Evolutionary conservation across 2,113 vertebrate species (phyloP).

Genomic region (Dromiciops gliroides): DNA sequence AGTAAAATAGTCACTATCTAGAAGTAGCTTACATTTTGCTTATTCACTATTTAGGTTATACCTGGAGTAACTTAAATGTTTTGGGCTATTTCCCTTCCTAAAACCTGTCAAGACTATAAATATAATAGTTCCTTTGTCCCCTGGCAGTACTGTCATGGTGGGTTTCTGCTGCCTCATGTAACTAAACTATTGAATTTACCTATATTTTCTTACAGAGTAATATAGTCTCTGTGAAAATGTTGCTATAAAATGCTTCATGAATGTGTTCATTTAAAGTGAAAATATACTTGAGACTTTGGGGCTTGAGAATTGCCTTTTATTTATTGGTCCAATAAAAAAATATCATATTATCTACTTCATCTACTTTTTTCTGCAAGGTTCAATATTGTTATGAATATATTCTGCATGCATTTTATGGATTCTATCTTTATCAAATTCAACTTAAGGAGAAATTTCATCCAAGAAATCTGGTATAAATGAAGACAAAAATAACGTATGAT

Average conservation of each 20-base stretch:
- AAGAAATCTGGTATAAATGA: constrained; percentile 66
- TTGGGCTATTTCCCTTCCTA: not conserved
- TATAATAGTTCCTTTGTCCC: not conserved
- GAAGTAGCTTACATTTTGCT: not conserved
- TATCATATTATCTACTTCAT: constrained; percentile 77
- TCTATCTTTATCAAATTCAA: constrained; percentile 77
- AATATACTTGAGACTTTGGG: constrained; percentile 71
- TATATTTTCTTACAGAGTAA: constrained; percentile 62
- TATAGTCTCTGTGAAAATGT: constrained; percentile 52
- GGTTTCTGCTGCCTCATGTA: not conserved
- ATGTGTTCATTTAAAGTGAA: constrained; percentile 73
- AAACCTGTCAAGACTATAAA: not conserved
- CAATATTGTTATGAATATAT: constrained; percentile 74
- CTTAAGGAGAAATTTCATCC: constrained; percentile 72
- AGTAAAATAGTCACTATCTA: not conserved
- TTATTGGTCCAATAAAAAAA: constrained; percentile 77
- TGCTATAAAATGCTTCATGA: constrained; percentile 72
- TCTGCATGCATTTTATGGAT: constrained; percentile 64
- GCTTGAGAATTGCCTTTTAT: constrained; percentile 75
- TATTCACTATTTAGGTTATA: not conserved
- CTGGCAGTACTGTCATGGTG: not conserved
- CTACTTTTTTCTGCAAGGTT: constrained; percentile 75
- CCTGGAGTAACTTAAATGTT: not conserved
- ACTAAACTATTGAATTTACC: constrained; percentile 53
- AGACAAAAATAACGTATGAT: constrained; percentile 50